Percentiles rank a stretch among this genome's conserved stretches.
These are phyloP conservation scores for Drosophila mauritiana DNA, from an alignment of 1,140 invertebrate species.

Conservation along the genomic window DNA sequence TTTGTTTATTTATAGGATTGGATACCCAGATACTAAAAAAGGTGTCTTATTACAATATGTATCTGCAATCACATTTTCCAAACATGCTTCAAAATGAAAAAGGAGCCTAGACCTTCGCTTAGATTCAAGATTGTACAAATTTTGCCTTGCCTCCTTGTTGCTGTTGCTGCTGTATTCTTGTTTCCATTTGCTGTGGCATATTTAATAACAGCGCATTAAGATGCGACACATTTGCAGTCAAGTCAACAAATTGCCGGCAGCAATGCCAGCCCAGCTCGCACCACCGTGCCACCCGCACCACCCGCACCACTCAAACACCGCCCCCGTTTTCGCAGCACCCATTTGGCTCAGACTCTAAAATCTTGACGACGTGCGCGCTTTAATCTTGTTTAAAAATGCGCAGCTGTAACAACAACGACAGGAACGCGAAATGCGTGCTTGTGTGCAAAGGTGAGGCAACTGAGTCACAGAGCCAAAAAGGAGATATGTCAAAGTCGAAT, in stretches of 20 bases:
- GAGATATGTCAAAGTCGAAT: neutral
- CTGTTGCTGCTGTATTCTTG: constrained; percentile 10
- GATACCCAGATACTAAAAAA: no score
- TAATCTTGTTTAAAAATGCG: constrained; percentile 82
- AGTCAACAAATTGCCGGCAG: constrained; percentile 79
- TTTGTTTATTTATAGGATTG: no score
- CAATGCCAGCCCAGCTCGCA: constrained; percentile 30
- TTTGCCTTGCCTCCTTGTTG: constrained; percentile 11
- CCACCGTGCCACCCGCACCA: neutral
- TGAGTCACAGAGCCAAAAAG: constrained; percentile 4
- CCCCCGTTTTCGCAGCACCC: constrained; percentile 19
- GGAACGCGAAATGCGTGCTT: constrained; percentile 30
- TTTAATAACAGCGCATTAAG: constrained; percentile 76
- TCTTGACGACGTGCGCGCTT: constrained; percentile 71
- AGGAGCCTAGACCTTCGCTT: constrained; percentile 10
- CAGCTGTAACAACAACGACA: constrained; percentile 62
- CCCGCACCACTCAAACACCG: constrained; percentile 5
- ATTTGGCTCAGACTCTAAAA: constrained; percentile 52
- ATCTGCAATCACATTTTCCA: no score
- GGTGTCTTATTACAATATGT: no score
- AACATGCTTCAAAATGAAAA: constrained; percentile 5
- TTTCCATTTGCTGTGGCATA: constrained; percentile 57
- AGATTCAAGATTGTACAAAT: constrained; percentile 23
- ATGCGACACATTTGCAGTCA: constrained; percentile 78
- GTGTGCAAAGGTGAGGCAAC: constrained; percentile 17